Base-by-base conservation (phyloP, 2,113 vertebrate species). In the Trichomycterus rosablanca region DNA sequence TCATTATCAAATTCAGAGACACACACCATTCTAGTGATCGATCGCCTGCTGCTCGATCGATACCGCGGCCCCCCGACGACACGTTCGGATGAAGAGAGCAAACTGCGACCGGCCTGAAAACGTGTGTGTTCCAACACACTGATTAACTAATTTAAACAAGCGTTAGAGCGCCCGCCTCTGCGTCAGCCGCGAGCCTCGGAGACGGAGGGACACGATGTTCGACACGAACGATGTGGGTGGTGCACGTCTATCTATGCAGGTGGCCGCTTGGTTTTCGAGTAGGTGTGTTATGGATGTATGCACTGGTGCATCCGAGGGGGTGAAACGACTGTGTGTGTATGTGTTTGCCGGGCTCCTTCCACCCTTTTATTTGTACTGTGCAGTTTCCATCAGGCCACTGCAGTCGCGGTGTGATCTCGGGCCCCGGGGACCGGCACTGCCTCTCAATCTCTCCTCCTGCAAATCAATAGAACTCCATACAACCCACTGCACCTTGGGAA, bases 1-100 rank as follows among this genome's bases (percentile, higher is more conserved):
- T 90, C 87, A 85, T 90, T 89, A 87, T 84, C 84, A 86, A 85
- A 87, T 88, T 84, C 80, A 85, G 80, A 86, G 78, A 80, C 79
- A 78, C 85, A 85, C 78, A 83, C 79, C 76, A 84, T 82, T 86
- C 76, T 51, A 39, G 46, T 76, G 85, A 93, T 90, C 81, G 87
- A 92, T 90, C 71, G 78, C 83, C 74, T 65, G 63, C 63, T 67
- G 82, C 78, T 78, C 73, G 84, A 92, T 92, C 91, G 81, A 88
- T 90, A 82, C 63, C 48, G 59, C 78, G 81, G 75, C 81, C 72
- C 63, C n/a, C 71, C 68, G 72, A 79, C 82, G 73, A 76, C 79
- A 76, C 75, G 76, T 78, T 67, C 80, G 79, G 86, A 88, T 88
- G 81, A 78, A 71, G 83, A 78, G 84, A 63, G 71, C 74, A 75